phyloP scores from a whole-genome alignment of 2,888 invertebrate genomes.

The Spilarctia lutea region DNA sequence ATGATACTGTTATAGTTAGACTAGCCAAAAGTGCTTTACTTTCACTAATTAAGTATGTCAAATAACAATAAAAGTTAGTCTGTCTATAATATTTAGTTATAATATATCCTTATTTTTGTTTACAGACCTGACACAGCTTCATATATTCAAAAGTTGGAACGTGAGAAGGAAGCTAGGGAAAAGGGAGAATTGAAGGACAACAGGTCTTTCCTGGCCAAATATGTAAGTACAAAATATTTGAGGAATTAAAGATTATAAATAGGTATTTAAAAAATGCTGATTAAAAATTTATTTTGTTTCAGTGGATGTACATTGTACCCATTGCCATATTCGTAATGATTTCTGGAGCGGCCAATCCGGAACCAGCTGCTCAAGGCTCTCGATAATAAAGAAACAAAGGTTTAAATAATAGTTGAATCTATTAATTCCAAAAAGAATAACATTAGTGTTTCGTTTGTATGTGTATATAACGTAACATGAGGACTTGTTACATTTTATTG shows the following conservation, averaged over 20 bases:
- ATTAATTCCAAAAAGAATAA: slow-evolving; percentile 12
- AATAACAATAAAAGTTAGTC: not conserved
- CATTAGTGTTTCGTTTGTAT: slow-evolving; percentile 9
- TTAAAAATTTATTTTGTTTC: slow-evolving; percentile 83
- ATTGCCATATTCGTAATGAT: slow-evolving; percentile 96
- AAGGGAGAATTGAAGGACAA: slow-evolving; percentile 97
- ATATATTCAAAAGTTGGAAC: slow-evolving; percentile 97
- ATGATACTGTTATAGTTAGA: not conserved
- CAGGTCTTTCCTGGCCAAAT: slow-evolving; percentile 98
- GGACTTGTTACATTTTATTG: slow-evolving; percentile 5
- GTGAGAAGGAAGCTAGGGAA: slow-evolving; percentile 95
- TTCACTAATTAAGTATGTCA: not conserved
- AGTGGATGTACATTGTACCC: slow-evolving; percentile 99
- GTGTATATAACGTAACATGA: not conserved
- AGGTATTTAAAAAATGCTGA: not conserved
- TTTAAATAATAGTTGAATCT: slow-evolving; percentile 12
- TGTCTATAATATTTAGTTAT: not conserved
- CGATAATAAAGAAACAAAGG: slow-evolving; percentile 57
- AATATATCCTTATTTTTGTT: slow-evolving; percentile 22
- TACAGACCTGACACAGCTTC: slow-evolving; percentile 96
- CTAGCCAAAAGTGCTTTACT: not conserved
- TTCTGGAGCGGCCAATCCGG: slow-evolving; percentile 94
- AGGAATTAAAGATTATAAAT: too few species aligned
- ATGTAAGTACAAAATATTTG: slow-evolving; percentile 89
- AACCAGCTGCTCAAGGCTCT: slow-evolving; percentile 81